Conservation (phyloP, 2,113 vertebrate species). For the Emydocephalus ijimae region DNA sequence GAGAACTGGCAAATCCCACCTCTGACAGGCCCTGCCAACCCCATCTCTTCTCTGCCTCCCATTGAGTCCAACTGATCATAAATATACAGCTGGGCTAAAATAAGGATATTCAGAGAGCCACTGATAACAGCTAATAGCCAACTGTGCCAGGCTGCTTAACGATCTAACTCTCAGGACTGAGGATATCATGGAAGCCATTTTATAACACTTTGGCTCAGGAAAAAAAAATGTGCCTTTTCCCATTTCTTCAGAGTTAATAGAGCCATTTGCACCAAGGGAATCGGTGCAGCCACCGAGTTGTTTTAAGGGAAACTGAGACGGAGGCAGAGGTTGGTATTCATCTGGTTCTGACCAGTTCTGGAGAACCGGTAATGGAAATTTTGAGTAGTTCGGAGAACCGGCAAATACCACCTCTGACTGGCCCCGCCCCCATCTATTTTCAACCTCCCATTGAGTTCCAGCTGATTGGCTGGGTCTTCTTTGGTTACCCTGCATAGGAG, state of each 20-base stretch:
- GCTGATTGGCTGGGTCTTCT: no score
- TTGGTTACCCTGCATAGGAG: no score
- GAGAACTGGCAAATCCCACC: no score
- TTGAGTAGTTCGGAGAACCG: no score
- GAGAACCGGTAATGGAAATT: no score
- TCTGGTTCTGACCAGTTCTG: no score
- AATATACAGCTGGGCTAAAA: not conserved
- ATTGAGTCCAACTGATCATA: not conserved
- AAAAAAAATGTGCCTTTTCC: not conserved
- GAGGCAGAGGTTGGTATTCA: not conserved
- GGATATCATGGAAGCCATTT: not conserved
- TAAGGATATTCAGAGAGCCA: not conserved
- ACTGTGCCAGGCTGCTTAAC: not conserved
- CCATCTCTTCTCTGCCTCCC: no score
- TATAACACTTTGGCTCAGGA: not conserved
- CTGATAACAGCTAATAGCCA: not conserved
- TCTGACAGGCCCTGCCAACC: no score
- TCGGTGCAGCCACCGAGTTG: not conserved
- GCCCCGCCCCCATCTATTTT: no score
- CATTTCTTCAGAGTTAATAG: not conserved
- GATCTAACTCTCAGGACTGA: not conserved
- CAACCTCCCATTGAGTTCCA: no score
- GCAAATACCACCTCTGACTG: no score
- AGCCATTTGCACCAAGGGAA: not conserved
- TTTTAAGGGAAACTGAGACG: not conserved